Conservation (phyloP, 1,140 invertebrate species). For the Drosophila pectinifera region DNA sequence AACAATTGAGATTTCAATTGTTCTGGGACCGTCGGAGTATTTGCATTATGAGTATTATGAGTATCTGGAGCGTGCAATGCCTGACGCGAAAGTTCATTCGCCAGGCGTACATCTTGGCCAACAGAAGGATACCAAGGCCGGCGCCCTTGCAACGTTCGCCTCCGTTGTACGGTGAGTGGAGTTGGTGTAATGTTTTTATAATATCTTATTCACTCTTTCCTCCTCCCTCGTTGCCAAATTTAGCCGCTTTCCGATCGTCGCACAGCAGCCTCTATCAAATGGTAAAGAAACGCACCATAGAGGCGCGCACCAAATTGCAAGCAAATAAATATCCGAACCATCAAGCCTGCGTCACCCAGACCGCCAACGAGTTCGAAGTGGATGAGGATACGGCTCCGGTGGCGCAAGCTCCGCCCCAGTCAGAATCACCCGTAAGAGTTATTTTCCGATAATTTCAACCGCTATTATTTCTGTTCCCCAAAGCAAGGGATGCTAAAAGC, state of each 20-base stretch:
- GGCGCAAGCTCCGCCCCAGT: not conserved
- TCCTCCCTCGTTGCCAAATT: not conserved
- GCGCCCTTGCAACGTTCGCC: conserved; percentile 20
- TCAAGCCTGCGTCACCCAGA: conserved; percentile 50
- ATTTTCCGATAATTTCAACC: no score
- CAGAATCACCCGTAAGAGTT: conserved; percentile 6
- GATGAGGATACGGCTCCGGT: conserved; percentile 13
- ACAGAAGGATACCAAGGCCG: conserved; percentile 37
- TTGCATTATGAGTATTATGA: conserved; percentile 49
- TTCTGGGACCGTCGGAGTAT: conserved; percentile 3
- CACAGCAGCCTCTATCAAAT: conserved; percentile 79
- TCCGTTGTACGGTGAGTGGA: conserved; percentile 52
- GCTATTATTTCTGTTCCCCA: no score
- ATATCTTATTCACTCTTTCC: not conserved
- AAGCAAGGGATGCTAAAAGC: no score
- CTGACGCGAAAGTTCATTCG: conserved; percentile 66
- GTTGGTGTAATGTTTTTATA: conserved; percentile 2
- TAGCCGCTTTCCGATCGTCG: conserved; percentile 48
- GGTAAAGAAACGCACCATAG: conserved; percentile 64
- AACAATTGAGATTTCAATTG: conserved; percentile 58
- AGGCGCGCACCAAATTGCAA: conserved; percentile 11
- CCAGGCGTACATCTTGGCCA: conserved; percentile 71
- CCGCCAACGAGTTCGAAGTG: conserved; percentile 20
- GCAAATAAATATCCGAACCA: conserved; percentile 64
- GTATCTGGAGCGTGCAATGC: conserved; percentile 68